Evolutionary conservation across 2,113 vertebrate species (phyloP).

Genomic region (Centropus bengalensis): DNA sequence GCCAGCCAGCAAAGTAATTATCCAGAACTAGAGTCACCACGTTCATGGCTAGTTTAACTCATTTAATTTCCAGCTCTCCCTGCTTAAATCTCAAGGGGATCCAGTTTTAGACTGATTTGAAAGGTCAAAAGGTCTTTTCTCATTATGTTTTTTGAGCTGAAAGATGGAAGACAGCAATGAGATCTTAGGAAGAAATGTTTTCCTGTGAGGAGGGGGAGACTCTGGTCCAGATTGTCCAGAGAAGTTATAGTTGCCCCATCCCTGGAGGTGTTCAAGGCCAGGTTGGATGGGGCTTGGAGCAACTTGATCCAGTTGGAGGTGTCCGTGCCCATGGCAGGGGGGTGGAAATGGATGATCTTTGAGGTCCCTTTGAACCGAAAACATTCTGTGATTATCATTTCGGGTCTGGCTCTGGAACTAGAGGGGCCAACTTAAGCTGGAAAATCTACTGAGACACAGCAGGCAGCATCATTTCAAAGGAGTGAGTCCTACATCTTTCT

Average conservation of each 20-base stretch:
- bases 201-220: no score
- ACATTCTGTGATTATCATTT: background rate
- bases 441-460: background rate
- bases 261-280: no score
- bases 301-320: no score
- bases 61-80: background rate
- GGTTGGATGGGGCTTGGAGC: no score
- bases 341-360: no score
- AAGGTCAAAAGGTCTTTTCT: background rate
- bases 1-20: background rate
- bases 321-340: no score
- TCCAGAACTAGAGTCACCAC: conserved; percentile 38
- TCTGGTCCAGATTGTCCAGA: no score
- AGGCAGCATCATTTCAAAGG: background rate
- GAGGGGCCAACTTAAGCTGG: background rate
- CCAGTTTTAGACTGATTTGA: background rate
- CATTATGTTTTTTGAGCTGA: background rate
- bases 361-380: no score
- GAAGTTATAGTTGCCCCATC: no score
- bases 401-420: background rate
- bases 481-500: background rate
- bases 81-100: background rate
- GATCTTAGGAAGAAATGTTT: no score
- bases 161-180: no score
- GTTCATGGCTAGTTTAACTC: conserved; percentile 22